Conservation (phyloP, 2,888 invertebrate species). For the Drosophila anomalata region DNA sequence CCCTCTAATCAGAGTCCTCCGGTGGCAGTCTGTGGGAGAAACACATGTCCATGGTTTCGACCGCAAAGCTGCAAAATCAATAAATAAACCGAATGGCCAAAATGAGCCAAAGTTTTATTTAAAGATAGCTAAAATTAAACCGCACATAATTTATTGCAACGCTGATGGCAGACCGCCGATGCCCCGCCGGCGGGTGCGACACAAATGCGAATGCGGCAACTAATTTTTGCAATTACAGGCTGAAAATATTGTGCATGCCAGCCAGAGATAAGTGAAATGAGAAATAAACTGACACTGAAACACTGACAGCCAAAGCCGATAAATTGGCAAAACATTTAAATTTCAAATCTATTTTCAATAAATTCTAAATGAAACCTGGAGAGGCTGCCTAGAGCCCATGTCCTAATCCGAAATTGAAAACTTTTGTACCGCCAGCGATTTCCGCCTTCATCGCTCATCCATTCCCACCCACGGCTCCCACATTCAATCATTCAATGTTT, state of each 20-base stretch:
- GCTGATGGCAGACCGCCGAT: constrained; percentile 27
- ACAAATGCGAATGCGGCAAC: constrained; percentile 21
- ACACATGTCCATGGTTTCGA: constrained; percentile 41
- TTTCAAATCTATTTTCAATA: neutral
- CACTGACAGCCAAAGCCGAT: neutral
- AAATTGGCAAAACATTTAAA: neutral
- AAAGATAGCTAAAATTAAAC: constrained; percentile 66
- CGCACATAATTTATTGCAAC: constrained; percentile 55
- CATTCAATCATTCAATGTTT: constrained; percentile 16
- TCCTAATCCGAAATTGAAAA: neutral
- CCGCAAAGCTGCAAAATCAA: constrained; percentile 67
- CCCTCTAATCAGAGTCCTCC: constrained; percentile 29
- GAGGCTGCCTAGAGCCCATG: neutral
- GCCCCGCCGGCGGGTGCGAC: constrained; percentile 37
- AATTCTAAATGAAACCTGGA: neutral
- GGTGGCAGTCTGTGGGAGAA: neutral
- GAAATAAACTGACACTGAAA: neutral
- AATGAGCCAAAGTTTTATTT: constrained; percentile 47
- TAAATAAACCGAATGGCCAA: constrained; percentile 54
- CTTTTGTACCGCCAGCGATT: constrained; percentile 1
- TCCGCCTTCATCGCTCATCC: constrained; percentile 28
- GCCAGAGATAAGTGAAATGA: constrained; percentile 23
- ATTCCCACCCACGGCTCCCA: constrained; percentile 10
- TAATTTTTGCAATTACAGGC: constrained; percentile 31
- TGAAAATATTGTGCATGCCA: constrained; percentile 27